Conservation (phyloP, 2,797 vertebrate species). For the Gymnoscopelus braueri region DNA sequence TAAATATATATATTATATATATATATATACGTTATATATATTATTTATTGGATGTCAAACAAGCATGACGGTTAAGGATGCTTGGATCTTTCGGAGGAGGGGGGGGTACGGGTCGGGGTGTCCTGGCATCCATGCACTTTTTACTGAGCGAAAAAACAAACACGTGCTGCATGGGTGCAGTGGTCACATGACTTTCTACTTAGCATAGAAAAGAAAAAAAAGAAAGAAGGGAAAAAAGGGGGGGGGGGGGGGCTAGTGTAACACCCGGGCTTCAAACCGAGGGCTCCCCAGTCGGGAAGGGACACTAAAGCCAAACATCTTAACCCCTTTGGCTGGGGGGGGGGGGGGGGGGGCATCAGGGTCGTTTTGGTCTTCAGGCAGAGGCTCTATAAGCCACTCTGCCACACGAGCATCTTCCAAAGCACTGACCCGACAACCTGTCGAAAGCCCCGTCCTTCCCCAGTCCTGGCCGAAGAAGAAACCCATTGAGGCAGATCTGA, state of each 20-base stretch:
- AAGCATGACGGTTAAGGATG: constrained; percentile 72
- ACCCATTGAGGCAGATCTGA: constrained; percentile 47
- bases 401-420: constrained; percentile 47
- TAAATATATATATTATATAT: constrained; percentile 59
- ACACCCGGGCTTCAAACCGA: too few species aligned
- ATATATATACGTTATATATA: constrained; percentile 75
- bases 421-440: constrained; percentile 65
- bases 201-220: constrained; percentile 60
- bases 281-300: too few species aligned
- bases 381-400: constrained; percentile 37
- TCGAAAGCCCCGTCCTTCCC: constrained; percentile 43
- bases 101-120: constrained; percentile 12
- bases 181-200: constrained; percentile 65
- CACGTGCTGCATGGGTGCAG: constrained; percentile 70
- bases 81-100: constrained; percentile 55
- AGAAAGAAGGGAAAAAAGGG: too few species aligned
- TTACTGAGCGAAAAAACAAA: constrained; percentile 73
- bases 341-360: too few species aligned
- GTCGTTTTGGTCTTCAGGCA: too few species aligned
- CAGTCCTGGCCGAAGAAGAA: constrained; percentile 33
- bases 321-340: too few species aligned
- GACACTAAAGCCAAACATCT: too few species aligned
- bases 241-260: too few species aligned
- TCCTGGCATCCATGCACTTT: constrained; percentile 80
- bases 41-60: constrained; percentile 70